phyloP scores from a whole-genome alignment of 2,797 vertebrate species.

The Sandelia bainsii region DNA sequence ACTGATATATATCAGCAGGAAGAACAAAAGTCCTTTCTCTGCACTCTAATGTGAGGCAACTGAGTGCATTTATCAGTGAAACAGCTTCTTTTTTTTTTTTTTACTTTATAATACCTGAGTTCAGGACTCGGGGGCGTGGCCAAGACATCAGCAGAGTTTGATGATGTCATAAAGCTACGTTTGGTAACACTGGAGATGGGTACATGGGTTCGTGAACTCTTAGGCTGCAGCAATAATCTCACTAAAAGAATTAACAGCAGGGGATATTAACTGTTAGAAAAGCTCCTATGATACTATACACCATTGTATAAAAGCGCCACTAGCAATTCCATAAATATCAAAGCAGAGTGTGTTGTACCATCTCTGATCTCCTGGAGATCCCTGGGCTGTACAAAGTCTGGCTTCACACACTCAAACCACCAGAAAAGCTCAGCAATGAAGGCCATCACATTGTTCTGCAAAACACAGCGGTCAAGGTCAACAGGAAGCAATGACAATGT shows the following conservation, averaged over 20 bases:
- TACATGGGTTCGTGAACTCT: slow-evolving; percentile 85
- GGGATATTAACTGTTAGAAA: background rate
- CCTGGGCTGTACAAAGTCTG: slow-evolving; percentile 94
- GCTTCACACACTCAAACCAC: slow-evolving; percentile 97
- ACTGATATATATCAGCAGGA: background rate
- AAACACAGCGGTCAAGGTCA: slow-evolving; percentile 18
- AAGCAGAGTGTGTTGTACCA: slow-evolving; percentile 78
- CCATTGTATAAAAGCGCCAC: background rate
- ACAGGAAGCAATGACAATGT: background rate
- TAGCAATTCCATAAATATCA: background rate
- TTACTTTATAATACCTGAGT: slow-evolving; percentile 75
- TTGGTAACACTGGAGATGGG: slow-evolving; percentile 91
- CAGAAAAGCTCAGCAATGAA: slow-evolving; percentile 97
- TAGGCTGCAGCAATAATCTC: slow-evolving; percentile 88
- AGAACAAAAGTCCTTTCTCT: background rate
- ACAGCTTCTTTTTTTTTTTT: background rate
- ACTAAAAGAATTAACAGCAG: slow-evolving; percentile 75
- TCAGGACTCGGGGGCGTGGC: slow-evolving; percentile 73
- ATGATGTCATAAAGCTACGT: slow-evolving; percentile 88
- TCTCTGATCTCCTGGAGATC: slow-evolving; percentile 93
- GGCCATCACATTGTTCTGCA: slow-evolving; percentile 93
- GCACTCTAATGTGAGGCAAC: background rate
- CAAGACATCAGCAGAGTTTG: slow-evolving; percentile 82
- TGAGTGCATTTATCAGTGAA: background rate
- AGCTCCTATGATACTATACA: background rate